Base-by-base conservation (phyloP, 2,797 vertebrate species). In the Coilia nasus region DNA sequence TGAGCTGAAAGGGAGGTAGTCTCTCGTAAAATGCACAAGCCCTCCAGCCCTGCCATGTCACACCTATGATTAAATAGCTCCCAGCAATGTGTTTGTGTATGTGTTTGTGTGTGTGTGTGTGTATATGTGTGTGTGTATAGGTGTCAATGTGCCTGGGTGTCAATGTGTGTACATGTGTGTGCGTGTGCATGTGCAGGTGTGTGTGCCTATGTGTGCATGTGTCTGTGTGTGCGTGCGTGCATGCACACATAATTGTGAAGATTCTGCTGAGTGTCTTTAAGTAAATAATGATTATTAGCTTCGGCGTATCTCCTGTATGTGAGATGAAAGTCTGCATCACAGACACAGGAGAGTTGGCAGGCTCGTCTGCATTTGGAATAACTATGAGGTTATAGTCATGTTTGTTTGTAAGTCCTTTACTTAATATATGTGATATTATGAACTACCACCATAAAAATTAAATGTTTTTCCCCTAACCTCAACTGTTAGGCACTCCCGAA, bases 1-100 rank as follows among this genome's bases (percentile, higher is more conserved):
- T 14, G 86, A 80, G 41, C 88, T 85, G 86, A 85, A 60, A 35
- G 88, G 91, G 87, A 19, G 6, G 78, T 57, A 87, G 83, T 0
- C 62, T 60, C 11, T 4, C 31, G 35, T 57, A 59, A 47, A 14
- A 59, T 41, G 71, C 71, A 78, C 35, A 41, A 44, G 9, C 41
- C 31, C 19, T 19, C 31, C 35, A 78, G 35, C 17, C 31, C 35
- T 19, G 31, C 71, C 35, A 35, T 78, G 71, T 78, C 71, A 41
- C 71, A 78, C 71, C 35, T 78, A 21, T 78, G 71, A 78, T 78
- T 78, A 78, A 78, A 78, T 31, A 44, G 35, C 1, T 78, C 35
- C 35, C 15, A 19, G 35, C 35, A 21, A 4, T 35, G 67, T 35
- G 28, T 71, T 28, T 31, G 25, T 31, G 67, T 71, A 7, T 19